A percentile compares a stretch with the other conserved stretches of the same genome.
phyloP scores from a whole-genome alignment of 2,113 vertebrate species.

The Pseudolaguvia tuberculata region DNA sequence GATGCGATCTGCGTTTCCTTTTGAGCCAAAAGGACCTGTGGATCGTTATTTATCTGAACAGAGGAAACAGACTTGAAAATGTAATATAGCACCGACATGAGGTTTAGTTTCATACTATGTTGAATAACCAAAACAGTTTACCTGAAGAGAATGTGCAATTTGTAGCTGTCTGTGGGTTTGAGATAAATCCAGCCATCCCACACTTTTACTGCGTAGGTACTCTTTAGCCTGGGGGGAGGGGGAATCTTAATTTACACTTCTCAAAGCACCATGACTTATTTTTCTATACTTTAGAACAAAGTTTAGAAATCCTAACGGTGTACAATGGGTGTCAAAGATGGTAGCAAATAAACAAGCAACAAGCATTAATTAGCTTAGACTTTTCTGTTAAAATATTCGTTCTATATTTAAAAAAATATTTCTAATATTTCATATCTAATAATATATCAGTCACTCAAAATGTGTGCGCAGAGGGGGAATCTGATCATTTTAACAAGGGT shows the following conservation, averaged over 20 bases:
- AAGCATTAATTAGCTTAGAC: too few species aligned
- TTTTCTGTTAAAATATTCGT: too few species aligned
- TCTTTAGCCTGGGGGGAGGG: conserved; percentile 65
- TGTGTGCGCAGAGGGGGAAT: too few species aligned
- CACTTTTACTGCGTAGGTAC: conserved; percentile 64
- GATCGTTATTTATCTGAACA: conserved; percentile 60
- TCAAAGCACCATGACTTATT: not conserved
- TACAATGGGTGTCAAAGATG: too few species aligned
- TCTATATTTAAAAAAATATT: too few species aligned
- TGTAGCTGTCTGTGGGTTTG: conserved; percentile 53
- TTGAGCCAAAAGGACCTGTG: conserved; percentile 53
- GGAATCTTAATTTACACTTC: not conserved
- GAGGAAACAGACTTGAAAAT: not conserved
- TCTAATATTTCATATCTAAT: too few species aligned
- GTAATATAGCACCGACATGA: not conserved
- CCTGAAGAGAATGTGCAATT: conserved; percentile 57
- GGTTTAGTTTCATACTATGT: not conserved
- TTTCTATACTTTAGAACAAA: too few species aligned
- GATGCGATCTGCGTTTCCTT: conserved; percentile 50
- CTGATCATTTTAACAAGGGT: too few species aligned
- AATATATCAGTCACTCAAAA: too few species aligned
- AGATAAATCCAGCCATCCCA: conserved; percentile 46
- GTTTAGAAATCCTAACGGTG: too few species aligned
- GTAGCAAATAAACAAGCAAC: too few species aligned
- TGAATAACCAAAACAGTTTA: conserved; percentile 21